These are phyloP conservation scores for Climacteris rufus DNA, from an alignment of 2,113 vertebrate genomes.

Conservation along the genomic window DNA sequence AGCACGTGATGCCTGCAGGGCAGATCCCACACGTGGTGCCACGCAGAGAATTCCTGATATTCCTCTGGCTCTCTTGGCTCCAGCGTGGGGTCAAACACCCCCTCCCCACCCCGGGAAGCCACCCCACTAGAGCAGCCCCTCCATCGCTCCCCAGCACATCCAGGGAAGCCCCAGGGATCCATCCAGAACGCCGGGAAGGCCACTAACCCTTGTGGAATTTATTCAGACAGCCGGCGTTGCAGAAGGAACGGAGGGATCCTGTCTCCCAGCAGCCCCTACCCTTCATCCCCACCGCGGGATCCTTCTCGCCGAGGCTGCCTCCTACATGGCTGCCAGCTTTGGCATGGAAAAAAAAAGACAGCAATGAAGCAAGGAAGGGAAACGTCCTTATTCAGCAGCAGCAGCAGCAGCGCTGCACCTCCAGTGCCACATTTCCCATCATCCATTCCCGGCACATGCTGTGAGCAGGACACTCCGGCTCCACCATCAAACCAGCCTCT, in stretches of 20 bases:
- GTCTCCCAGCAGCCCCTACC: slow-evolving; percentile 92
- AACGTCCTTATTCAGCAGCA: slow-evolving; percentile 48
- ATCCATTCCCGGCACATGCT: slow-evolving; percentile 72
- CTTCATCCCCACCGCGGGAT: slow-evolving; percentile 85
- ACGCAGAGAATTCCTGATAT: accelerated
- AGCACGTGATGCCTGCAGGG: neutral
- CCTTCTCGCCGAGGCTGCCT: slow-evolving; percentile 47
- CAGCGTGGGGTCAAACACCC: accelerated
- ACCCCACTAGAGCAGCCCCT: neutral
- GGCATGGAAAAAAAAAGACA: neutral
- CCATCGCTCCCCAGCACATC: neutral
- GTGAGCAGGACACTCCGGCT: slow-evolving; percentile 66
- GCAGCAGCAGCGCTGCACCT: too few relatives aligned
- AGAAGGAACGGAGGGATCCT: slow-evolving; percentile 85
- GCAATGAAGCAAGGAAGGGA: neutral
- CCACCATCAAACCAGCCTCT: slow-evolving; percentile 58
- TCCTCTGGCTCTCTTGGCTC: neutral
- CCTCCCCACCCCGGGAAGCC: neutral
- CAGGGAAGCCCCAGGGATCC: neutral
- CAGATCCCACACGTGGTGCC: neutral
- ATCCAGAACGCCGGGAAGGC: neutral
- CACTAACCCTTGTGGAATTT: slow-evolving; percentile 91
- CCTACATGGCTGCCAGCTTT: slow-evolving; percentile 65
- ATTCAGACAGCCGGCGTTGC: slow-evolving; percentile 91
- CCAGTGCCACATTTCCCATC: slow-evolving; percentile 18